Percentiles rank a stretch among this genome's conserved stretches.
Conservation (phyloP, 2,113 vertebrate genomes). For the Oxygymnocypris stewartii region DNA sequence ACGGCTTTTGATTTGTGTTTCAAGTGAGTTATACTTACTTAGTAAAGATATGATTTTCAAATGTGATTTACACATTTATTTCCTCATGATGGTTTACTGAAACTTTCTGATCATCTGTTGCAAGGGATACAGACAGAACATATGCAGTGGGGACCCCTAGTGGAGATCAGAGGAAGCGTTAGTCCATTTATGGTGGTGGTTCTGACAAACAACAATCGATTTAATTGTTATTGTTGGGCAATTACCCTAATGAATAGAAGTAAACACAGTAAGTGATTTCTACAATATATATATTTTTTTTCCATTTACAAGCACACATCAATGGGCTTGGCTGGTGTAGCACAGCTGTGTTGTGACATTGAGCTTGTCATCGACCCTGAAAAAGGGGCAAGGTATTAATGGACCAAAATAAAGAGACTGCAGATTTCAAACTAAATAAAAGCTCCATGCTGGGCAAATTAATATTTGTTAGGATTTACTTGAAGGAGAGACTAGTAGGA, state of each 20-base stretch:
- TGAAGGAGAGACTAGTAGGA: background rate
- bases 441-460: background rate
- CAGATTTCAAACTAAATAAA: slow-evolving; percentile 1
- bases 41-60: background rate
- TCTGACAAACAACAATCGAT: background rate
- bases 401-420: background rate
- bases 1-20: background rate
- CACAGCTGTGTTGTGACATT: background rate
- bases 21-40: background rate
- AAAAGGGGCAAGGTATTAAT: slow-evolving; percentile 1
- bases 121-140: background rate
- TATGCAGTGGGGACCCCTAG: slow-evolving; percentile 13
- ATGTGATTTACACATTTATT: background rate
- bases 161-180: background rate
- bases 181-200: background rate
- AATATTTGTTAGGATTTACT: background rate
- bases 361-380: slow-evolving; percentile 1
- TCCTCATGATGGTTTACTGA: background rate
- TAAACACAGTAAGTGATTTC: slow-evolving; percentile 3
- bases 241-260: slow-evolving; percentile 27
- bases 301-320: background rate
- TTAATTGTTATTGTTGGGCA: slow-evolving; percentile 22
- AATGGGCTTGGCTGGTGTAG: background rate
- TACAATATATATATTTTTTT: background rate
- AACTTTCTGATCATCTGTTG: background rate